These are phyloP conservation scores for Perizoma flavofasciatum DNA, from an alignment of 2,888 invertebrate genomes.

Conservation along the genomic window DNA sequence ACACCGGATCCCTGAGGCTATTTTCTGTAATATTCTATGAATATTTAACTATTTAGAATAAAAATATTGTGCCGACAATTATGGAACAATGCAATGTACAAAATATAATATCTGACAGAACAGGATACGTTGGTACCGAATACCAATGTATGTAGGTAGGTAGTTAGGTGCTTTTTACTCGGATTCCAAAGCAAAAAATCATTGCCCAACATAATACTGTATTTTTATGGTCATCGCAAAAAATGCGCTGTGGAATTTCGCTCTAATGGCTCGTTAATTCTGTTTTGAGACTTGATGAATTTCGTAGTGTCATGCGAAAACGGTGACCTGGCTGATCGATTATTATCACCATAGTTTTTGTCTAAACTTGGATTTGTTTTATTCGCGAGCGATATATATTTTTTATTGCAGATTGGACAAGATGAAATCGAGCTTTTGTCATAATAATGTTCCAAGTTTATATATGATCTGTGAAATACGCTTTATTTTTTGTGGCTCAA, in stretches of 20 bases:
- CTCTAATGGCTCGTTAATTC: constrained; percentile 77
- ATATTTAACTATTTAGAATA: constrained; percentile 34
- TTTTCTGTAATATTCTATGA: constrained; percentile 68
- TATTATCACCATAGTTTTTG: constrained; percentile 34
- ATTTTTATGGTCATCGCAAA: constrained; percentile 66
- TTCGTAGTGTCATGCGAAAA: constrained; percentile 61
- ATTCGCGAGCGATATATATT: constrained; percentile 24
- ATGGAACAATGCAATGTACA: constrained; percentile 49
- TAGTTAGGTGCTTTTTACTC: constrained; percentile 65
- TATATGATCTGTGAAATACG: not conserved
- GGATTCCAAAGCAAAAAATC: constrained; percentile 77
- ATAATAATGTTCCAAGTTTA: constrained; percentile 8
- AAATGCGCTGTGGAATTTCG: constrained; percentile 70
- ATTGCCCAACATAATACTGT: constrained; percentile 67
- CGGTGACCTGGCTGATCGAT: constrained; percentile 43
- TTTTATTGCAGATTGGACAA: constrained; percentile 21
- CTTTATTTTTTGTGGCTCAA: not conserved
- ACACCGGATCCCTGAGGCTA: constrained; percentile 69
- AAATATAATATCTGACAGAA: constrained; percentile 59
- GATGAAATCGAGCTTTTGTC: constrained; percentile 18
- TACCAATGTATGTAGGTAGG: constrained; percentile 56
- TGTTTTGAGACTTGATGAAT: constrained; percentile 67
- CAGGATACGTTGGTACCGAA: constrained; percentile 64
- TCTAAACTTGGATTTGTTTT: constrained; percentile 34
- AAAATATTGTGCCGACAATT: constrained; percentile 35